These are phyloP conservation scores for Jaculus jaculus DNA, from an alignment of 2,113 vertebrate species.

Conservation along the genomic window DNA sequence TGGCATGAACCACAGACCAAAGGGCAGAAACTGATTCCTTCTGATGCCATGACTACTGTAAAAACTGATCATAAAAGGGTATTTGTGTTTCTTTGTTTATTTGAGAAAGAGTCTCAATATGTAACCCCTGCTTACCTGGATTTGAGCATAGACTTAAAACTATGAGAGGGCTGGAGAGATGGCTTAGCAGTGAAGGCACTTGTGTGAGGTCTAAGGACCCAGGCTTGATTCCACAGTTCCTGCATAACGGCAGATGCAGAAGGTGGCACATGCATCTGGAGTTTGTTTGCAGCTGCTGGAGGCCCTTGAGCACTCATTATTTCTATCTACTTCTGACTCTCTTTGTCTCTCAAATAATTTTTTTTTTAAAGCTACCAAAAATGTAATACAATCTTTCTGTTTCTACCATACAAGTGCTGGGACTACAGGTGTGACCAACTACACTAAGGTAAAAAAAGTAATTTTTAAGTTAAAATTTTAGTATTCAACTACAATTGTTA, in stretches of 20 bases:
- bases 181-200: too few relatives aligned
- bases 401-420: neutral
- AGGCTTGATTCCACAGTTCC: too few relatives aligned
- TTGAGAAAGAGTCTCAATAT: neutral
- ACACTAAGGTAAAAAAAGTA: neutral
- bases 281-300: too few relatives aligned
- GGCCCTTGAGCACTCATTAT: too few relatives aligned
- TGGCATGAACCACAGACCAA: neutral
- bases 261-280: too few relatives aligned
- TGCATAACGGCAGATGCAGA: too few relatives aligned
- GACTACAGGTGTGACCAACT: neutral
- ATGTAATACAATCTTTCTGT: too few relatives aligned
- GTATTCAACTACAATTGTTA: neutral
- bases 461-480: neutral
- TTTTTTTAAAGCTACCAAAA: too few relatives aligned
- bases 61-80: neutral
- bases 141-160: neutral
- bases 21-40: neutral
- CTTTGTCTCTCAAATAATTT: too few relatives aligned
- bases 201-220: too few relatives aligned
- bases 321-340: too few relatives aligned
- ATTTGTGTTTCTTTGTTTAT: neutral
- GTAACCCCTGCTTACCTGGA: neutral
- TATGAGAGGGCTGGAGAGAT: neutral
- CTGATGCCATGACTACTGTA: neutral